A percentile compares a stretch with the other conserved stretches of the same genome.
These are phyloP conservation scores for Pycnonotus jocosus DNA, from an alignment of 2,113 vertebrate species.

Conservation along the genomic window DNA sequence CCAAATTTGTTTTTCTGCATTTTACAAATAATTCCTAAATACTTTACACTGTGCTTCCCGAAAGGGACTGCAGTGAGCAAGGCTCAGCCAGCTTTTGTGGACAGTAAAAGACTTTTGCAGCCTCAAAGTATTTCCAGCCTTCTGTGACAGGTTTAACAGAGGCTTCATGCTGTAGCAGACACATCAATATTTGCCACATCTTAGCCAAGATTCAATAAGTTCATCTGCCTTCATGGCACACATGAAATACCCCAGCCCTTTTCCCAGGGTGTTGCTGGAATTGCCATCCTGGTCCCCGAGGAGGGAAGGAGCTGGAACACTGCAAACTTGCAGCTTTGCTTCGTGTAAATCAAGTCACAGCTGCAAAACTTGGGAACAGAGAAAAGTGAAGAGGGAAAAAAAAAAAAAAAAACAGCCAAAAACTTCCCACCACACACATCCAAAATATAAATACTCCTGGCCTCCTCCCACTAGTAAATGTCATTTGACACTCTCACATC, in stretches of 20 bases:
- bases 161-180: background rate
- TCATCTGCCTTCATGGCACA: background rate
- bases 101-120: background rate
- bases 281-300: background rate
- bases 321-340: background rate
- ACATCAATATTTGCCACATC: background rate
- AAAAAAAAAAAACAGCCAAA: no score
- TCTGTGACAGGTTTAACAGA: background rate
- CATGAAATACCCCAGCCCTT: background rate
- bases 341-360: background rate
- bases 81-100: background rate
- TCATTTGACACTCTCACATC: constrained; percentile 47
- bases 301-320: background rate
- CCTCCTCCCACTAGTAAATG: constrained; percentile 22
- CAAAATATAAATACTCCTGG: constrained; percentile 36
- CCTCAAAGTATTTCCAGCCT: background rate
- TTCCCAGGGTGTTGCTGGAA: background rate
- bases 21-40: background rate
- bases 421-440: constrained; percentile 17
- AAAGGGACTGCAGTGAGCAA: background rate
- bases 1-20: background rate
- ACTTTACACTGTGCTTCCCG: background rate
- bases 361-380: constrained; percentile 18
- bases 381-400: background rate
- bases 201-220: background rate